Evolutionary conservation across 2,797 vertebrate species (phyloP), one percentile per base, ranked within the genome.

Genomic region (Sitta carolinensis): DNA sequence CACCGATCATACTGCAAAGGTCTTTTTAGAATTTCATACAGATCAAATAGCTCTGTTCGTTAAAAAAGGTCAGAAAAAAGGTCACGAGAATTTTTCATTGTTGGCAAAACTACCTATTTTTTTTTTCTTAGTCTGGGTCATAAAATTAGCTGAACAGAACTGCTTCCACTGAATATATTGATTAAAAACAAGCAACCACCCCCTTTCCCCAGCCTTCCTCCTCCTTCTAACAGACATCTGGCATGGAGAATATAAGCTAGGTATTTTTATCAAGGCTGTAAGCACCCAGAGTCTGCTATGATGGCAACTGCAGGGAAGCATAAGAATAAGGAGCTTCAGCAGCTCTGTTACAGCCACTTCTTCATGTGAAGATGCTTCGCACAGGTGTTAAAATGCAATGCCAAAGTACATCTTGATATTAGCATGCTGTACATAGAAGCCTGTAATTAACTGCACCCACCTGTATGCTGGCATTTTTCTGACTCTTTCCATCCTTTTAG

Each of bases 11-110:
- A 90, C 88, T 79, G 89, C 89, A 96, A 89, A 87, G 87, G 73
- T 73, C 73, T 68, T 90, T 89, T 86, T 13, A 50, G 94, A 93
- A 80, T 89, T 96, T 89, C 51, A 40, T 90, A 70, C 66, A 86
- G 73, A 59, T 90, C 45, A 75, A 86, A 95, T 85, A 84, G n/a
- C 43, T 84, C 19, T 43, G 55, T 94, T 84, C 80, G 85, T 84
- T 90, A 86, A 96, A 91, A 94, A 93, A 95, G 72, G 82, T 92
- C 87, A 89, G 82, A 64, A 93, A 73, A 93, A 91, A 94, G 75
- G 89, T 86, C 91, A 93, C 38, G 32, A 22, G 85, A 84, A 84
- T 86, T 51, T 88, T 96, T 86, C 69, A 34, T n/a, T 89, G 67
- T 61, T 96, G 93, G 67, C 74, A 87, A 93, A 95, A 76, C 38